Conservation (phyloP, 2,113 vertebrate species). For the Protobothrops mucrosquamatus region DNA sequence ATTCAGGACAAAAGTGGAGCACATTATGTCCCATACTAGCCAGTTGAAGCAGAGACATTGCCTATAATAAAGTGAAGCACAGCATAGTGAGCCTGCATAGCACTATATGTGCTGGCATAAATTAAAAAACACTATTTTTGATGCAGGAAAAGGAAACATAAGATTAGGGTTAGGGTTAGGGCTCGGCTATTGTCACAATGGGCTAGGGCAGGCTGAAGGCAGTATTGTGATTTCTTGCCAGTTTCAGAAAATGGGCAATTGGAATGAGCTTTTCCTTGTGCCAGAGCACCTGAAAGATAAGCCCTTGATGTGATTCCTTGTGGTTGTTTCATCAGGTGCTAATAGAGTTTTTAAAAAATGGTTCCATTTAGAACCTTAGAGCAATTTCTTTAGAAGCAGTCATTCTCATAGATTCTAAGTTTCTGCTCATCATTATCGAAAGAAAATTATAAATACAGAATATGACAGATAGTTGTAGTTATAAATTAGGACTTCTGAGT, state of each 20-base stretch:
- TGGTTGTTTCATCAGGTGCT: not conserved
- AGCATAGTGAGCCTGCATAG: not conserved
- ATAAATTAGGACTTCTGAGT: constrained; percentile 7
- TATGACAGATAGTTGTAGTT: not conserved
- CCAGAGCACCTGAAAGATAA: not conserved
- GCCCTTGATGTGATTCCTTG: not conserved
- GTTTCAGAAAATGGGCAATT: not conserved
- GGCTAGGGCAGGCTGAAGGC: not conserved
- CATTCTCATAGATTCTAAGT: not conserved
- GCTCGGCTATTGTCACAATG: not conserved
- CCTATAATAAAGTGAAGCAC: not conserved
- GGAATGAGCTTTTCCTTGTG: not conserved
- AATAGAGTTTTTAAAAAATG: not conserved
- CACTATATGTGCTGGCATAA: not conserved
- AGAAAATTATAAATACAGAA: not conserved
- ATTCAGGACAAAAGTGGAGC: not conserved
- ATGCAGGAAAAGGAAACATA: not conserved
- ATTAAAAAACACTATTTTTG: not conserved
- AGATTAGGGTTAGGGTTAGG: not conserved
- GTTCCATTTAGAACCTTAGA: not conserved
- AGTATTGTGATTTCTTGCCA: not conserved
- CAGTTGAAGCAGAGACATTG: not conserved
- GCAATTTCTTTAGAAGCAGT: not conserved
- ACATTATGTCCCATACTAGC: not conserved
- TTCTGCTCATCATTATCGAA: not conserved